Conservation (phyloP, 2,113 vertebrate genomes). For the Macroglossus sobrinus region DNA sequence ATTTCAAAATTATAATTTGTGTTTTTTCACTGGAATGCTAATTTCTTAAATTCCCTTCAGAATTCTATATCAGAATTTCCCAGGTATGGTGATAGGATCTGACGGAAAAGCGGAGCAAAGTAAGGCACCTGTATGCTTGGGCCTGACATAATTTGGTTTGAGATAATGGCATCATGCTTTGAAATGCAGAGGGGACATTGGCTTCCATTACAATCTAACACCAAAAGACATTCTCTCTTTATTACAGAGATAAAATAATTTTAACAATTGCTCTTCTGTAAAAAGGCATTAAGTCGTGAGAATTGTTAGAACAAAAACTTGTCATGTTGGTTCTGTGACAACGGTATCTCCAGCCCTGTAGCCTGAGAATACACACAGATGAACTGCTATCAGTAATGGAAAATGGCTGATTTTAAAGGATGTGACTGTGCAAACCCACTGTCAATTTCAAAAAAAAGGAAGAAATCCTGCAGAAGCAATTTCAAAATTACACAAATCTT, state of each 20-base stretch:
- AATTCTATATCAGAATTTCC: not conserved
- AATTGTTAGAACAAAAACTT: not conserved
- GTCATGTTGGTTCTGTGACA: not conserved
- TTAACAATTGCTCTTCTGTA: not conserved
- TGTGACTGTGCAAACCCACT: not conserved
- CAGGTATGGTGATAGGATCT: not conserved
- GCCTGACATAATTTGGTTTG: not conserved
- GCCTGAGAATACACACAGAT: conserved; percentile 7
- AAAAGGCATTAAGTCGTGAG: not conserved
- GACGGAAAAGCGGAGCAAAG: not conserved
- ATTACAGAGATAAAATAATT: conserved; percentile 10
- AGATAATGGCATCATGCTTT: not conserved
- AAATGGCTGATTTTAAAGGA: not conserved
- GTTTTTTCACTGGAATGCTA: not conserved
- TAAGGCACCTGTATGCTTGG: not conserved
- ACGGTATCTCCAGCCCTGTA: not conserved
- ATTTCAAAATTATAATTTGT: conserved; percentile 14
- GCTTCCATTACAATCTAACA: not conserved
- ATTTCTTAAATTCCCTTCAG: conserved; percentile 8
- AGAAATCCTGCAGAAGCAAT: not conserved
- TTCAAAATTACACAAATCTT: conserved; percentile 30
- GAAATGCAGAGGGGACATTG: not conserved
- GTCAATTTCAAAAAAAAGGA: conserved; percentile 25
- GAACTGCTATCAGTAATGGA: not conserved
- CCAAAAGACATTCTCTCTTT: not conserved